Evolutionary conservation across 2,888 invertebrate species (phyloP).

Genomic region (Patella depressa): DNA sequence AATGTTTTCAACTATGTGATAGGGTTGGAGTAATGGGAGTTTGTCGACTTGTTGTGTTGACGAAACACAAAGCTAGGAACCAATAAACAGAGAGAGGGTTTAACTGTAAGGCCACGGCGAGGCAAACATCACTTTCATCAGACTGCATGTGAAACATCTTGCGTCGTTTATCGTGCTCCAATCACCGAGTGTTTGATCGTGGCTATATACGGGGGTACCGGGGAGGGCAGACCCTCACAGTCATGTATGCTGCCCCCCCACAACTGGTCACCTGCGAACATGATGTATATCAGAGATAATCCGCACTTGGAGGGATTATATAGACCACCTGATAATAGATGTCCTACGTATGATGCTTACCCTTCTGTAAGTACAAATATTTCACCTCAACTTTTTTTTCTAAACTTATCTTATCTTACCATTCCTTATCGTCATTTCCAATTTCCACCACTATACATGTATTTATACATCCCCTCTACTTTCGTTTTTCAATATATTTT

Average conservation of each 20-base stretch:
- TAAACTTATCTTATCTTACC: no score
- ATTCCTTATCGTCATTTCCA: no score
- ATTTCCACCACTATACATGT: no score
- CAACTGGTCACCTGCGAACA: conserved; percentile 1
- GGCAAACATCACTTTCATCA: conserved; percentile 5
- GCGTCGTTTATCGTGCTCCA: conserved; percentile 6
- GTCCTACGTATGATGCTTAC: conserved; percentile 13
- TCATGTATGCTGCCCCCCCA: conserved; percentile 16
- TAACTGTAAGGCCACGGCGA: neutral
- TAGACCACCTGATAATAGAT: conserved; percentile 3
- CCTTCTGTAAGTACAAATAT: conserved; percentile 11
- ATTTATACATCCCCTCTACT: no score
- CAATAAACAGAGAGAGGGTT: conserved; percentile 5
- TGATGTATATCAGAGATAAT: conserved; percentile 18
- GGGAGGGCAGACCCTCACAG: conserved; percentile 3
- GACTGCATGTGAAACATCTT: neutral
- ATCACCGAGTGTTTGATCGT: conserved; percentile 15
- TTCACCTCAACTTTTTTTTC: neutral
- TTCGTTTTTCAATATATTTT: no score
- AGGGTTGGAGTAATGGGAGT: neutral
- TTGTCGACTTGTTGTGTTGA: conserved; percentile 14
- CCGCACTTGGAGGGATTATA: conserved; percentile 5
- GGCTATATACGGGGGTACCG: conserved; percentile 13
- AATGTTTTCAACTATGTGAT: conserved; percentile 9
- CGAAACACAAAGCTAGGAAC: conserved; percentile 15